Conservation (phyloP, 2,113 vertebrate genomes). For the Nothoprocta perdicaria region DNA sequence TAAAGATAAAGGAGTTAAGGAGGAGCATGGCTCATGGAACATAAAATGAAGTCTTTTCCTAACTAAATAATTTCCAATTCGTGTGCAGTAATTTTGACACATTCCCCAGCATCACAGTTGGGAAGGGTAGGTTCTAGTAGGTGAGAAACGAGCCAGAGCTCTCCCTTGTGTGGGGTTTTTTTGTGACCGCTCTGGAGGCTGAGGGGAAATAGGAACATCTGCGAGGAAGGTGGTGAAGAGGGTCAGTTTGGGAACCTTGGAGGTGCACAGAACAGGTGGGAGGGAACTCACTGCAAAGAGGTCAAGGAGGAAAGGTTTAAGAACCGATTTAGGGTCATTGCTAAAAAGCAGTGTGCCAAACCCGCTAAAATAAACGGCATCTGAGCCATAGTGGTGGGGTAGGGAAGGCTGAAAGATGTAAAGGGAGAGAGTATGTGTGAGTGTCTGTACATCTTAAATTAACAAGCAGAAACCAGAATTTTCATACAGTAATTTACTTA, state of each 20-base stretch:
- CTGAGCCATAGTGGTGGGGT: not conserved
- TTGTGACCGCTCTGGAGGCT: not conserved
- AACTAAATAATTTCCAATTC: not conserved
- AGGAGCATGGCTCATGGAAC: not conserved
- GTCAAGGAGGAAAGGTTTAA: not conserved
- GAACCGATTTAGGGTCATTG: not conserved
- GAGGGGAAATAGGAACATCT: not conserved
- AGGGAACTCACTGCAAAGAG: not conserved
- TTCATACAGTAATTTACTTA: not conserved
- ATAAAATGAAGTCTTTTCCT: not conserved
- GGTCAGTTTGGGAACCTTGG: not conserved
- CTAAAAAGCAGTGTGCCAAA: not conserved
- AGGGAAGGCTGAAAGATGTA: not conserved
- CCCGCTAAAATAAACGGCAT: not conserved
- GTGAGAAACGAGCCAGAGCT: not conserved
- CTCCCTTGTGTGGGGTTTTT: not conserved
- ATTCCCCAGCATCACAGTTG: not conserved
- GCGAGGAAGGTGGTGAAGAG: not conserved
- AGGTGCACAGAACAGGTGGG: not conserved
- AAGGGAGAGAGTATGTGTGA: not conserved
- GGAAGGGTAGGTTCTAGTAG: not conserved
- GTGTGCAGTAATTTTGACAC: not conserved
- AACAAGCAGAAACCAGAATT: constrained; percentile 8
- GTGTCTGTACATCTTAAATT: not conserved
- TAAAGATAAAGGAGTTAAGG: not conserved